These are phyloP conservation scores for Dromococcyx pavoninus DNA, from an alignment of 2,797 vertebrate species.

Conservation along the genomic window DNA sequence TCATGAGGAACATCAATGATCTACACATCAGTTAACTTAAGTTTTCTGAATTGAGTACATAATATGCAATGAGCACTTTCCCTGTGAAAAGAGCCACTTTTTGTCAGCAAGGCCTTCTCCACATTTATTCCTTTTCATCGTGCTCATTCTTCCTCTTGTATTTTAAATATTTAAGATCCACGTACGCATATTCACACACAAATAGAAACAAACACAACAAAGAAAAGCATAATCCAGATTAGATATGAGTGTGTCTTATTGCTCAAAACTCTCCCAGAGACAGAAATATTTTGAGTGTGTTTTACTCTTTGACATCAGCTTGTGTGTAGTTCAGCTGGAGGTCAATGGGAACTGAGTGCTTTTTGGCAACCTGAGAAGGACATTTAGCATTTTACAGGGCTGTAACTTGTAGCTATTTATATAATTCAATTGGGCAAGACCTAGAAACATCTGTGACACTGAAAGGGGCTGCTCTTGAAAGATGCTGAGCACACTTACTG, in stretches of 20 bases:
- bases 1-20: background rate
- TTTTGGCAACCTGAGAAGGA: background rate
- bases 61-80: background rate
- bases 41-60: background rate
- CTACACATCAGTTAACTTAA: background rate
- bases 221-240: background rate
- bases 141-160: background rate
- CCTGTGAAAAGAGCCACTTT: background rate
- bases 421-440: background rate
- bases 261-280: background rate
- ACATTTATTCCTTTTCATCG: background rate
- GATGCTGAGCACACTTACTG: background rate
- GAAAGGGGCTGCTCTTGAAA: background rate
- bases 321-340: slow-evolving; percentile 11
- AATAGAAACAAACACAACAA: background rate
- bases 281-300: background rate
- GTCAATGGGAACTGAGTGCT: background rate
- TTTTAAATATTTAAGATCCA: background rate
- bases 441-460: background rate
- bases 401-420: background rate
- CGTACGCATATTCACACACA: background rate
- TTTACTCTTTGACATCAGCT: background rate
- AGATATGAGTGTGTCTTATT: background rate
- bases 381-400: background rate
- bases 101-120: background rate